Percentiles rank a stretch among this genome's conserved stretches.
These are phyloP conservation scores for Neoarius graeffei DNA, from an alignment of 2,113 vertebrate species.

Conservation along the genomic window DNA sequence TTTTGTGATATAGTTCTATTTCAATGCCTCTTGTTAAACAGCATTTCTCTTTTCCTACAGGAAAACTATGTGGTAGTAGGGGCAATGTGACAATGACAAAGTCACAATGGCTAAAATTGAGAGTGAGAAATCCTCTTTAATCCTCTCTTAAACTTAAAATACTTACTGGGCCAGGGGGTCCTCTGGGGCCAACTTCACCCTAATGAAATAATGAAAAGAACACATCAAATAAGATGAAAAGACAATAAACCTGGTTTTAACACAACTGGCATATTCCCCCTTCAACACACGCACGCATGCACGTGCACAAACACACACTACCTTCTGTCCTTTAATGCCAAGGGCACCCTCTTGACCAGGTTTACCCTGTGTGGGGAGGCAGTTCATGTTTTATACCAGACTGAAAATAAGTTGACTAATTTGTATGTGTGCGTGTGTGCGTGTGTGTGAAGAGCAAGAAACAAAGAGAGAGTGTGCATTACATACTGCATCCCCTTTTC, in stretches of 20 bases:
- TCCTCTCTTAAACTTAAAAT: slow-evolving; percentile 17
- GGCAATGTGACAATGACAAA: too few species aligned
- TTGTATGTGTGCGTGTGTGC: slow-evolving; percentile 10
- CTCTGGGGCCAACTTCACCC: slow-evolving; percentile 78
- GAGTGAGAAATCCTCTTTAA: too few species aligned
- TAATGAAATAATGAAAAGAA: slow-evolving; percentile 55
- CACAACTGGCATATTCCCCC: background rate
- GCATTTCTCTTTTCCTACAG: background rate
- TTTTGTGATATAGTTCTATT: too few species aligned
- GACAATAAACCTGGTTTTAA: background rate
- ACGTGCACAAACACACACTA: slow-evolving; percentile 51
- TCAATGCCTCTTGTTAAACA: too few species aligned
- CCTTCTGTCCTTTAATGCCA: slow-evolving; percentile 81
- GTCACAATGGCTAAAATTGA: too few species aligned
- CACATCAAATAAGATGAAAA: background rate
- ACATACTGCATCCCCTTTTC: slow-evolving; percentile 81
- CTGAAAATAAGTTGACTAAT: slow-evolving; percentile 46
- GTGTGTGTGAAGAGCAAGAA: background rate
- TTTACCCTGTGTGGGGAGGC: slow-evolving; percentile 70
- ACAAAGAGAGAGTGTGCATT: slow-evolving; percentile 49
- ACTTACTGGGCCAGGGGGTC: slow-evolving; percentile 79
- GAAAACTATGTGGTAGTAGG: too few species aligned
- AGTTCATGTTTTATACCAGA: slow-evolving; percentile 59
- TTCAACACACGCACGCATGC: background rate
- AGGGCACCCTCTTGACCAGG: slow-evolving; percentile 68